Base-by-base conservation (phyloP, 2,797 vertebrate species). In the Simalia tracyae region DNA sequence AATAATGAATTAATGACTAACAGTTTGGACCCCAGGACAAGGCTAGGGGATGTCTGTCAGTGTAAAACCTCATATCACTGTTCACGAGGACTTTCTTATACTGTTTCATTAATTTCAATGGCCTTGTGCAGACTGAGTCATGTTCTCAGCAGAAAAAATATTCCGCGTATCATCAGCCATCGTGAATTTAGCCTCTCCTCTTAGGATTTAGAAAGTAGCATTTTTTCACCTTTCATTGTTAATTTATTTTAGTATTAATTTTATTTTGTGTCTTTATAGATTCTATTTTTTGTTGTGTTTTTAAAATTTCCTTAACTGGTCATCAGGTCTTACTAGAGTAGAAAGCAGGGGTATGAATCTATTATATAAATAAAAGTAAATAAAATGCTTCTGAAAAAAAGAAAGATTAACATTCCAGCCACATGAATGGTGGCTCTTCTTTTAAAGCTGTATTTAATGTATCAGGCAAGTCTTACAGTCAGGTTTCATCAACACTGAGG, bases 91-190 rank as follows among this genome's bases (percentile, higher is more conserved):
- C n/a, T 61, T 91, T 90, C 90, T 86, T 59, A 17, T 36, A 22
- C 26, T n/a, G 31, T 91, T 24, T n/a, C 63, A 76, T 57, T 91
- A 14, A 68, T 66, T 57, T 24, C 86, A 76, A 7, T 81, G 28
- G 57, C 36, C 57, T 85, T 85, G 50, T 28, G 50, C 24, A 64
- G 72, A 72, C 31, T 59, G 42, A 88, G 42, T 22, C 6, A 31
- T 84, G 15, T 56, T 36, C 50, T 64, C 17, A 15, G 61, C 66
- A 87, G 85, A 91, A 94, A 94, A 96, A 93, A 93, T 92, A 92
- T 96, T 97, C 95, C 91, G 14, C 68, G 26, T 59, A 0, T 95
- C 94, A 76, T 88, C 88, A 92, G 87, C 90, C 26, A 89, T 76
- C 54, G 1, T 0, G 72, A 59, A 91, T 94, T 94, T 94, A 94